phyloP scores from a whole-genome alignment of 1,140 invertebrate genomes.

The Leptoteleia sp. region DNA sequence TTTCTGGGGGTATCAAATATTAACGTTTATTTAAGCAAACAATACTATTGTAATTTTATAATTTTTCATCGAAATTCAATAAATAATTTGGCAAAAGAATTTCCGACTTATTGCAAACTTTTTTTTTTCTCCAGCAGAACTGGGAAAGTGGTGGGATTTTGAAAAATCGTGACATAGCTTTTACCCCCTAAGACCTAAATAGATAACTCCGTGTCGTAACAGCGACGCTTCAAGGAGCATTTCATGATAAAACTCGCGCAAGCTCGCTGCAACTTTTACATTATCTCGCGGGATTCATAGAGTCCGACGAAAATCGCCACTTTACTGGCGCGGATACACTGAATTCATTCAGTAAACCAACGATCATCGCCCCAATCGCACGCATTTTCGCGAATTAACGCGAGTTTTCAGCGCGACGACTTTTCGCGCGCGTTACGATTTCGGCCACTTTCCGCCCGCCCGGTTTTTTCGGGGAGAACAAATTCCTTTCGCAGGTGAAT shows the following conservation, averaged over 20 bases:
- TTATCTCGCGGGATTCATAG: slow-evolving; percentile 58
- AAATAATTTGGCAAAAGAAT: too few relatives aligned
- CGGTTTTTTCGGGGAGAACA: too few relatives aligned
- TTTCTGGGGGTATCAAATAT: too few relatives aligned
- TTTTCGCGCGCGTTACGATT: too few relatives aligned
- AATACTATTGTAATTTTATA: too few relatives aligned
- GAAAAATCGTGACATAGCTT: neutral
- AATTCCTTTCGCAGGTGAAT: too few relatives aligned
- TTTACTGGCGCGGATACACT: slow-evolving; percentile 23
- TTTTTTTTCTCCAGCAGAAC: too few relatives aligned
- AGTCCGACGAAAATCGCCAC: slow-evolving; percentile 59
- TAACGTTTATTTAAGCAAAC: too few relatives aligned
- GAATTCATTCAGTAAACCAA: slow-evolving; percentile 63
- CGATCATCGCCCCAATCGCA: slow-evolving; percentile 51
- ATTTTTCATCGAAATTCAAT: too few relatives aligned
- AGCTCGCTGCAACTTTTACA: slow-evolving; percentile 28
- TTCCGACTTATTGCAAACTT: too few relatives aligned
- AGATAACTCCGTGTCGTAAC: slow-evolving; percentile 63
- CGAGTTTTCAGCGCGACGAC: slow-evolving; percentile 3
- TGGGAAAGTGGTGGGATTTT: too few relatives aligned
- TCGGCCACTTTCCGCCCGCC: too few relatives aligned
- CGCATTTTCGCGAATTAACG: slow-evolving; percentile 18
- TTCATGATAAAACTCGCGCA: slow-evolving; percentile 52
- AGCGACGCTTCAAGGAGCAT: slow-evolving; percentile 41
- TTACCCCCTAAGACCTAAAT: slow-evolving; percentile 64